phyloP scores from a whole-genome alignment of 2,113 vertebrate genomes.

The Vanacampus margaritifer region DNA sequence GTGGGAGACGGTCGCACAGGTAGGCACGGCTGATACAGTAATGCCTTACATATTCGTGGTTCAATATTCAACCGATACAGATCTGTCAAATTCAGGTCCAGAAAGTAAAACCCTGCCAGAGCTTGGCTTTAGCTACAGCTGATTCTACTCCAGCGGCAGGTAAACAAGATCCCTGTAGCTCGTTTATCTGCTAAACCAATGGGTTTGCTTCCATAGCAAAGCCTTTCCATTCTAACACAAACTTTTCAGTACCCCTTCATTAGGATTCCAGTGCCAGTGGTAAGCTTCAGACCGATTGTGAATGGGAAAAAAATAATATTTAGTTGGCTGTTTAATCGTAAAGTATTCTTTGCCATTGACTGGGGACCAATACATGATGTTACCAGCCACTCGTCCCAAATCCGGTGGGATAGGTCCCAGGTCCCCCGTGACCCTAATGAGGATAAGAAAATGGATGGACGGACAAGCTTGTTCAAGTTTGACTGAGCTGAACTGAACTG shows the following conservation, averaged over 20 bases:
- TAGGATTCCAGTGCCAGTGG: too few relatives aligned
- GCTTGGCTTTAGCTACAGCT: too few relatives aligned
- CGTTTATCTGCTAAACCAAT: not conserved
- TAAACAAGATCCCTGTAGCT: too few relatives aligned
- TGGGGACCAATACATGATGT: too few relatives aligned
- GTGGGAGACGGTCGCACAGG: constrained; percentile 91
- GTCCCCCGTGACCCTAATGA: too few relatives aligned
- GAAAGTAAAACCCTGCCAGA: not conserved
- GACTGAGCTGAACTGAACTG: not conserved
- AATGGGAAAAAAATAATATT: not conserved
- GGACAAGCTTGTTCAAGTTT: too few relatives aligned
- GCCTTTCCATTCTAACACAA: not conserved
- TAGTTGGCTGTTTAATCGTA: not conserved
- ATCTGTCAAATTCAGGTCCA: too few relatives aligned
- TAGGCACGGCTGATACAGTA: constrained; percentile 33
- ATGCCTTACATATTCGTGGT: not conserved
- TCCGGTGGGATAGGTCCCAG: too few relatives aligned
- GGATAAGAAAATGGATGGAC: too few relatives aligned
- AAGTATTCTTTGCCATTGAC: not conserved
- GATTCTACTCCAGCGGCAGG: too few relatives aligned
- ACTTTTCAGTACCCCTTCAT: not conserved
- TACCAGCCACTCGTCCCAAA: too few relatives aligned
- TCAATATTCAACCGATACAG: not conserved
- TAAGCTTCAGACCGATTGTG: too few relatives aligned
- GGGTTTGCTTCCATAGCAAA: not conserved